Evolutionary conservation across 1,140 invertebrate species (phyloP).

Genomic region (Calosoma granatense): DNA sequence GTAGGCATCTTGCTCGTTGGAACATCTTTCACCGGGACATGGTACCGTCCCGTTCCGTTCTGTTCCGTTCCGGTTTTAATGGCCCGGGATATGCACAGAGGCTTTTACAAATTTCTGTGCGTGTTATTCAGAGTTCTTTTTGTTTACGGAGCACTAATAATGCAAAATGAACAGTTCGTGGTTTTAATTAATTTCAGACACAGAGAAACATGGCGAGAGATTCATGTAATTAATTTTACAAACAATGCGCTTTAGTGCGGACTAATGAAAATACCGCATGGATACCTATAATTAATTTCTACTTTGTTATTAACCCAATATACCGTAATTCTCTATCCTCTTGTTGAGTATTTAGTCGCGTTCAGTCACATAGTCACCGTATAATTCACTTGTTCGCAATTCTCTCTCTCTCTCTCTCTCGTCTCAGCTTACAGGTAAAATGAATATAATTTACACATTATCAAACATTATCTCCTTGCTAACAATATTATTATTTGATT

Average conservation of each 20-base stretch:
- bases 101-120: background rate
- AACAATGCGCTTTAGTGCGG: background rate
- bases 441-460: too few relatives aligned
- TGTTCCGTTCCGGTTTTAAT: too few relatives aligned
- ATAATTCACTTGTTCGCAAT: too few relatives aligned
- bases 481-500: too few relatives aligned
- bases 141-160: background rate
- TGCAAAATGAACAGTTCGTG: constrained; percentile 1
- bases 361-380: background rate
- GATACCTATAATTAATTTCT: constrained; percentile 9
- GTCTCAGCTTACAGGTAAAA: too few relatives aligned
- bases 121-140: background rate
- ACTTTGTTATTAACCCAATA: constrained; percentile 3
- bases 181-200: constrained; percentile 4
- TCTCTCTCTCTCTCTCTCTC: too few relatives aligned
- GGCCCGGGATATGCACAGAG: too few relatives aligned
- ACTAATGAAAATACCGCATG: constrained; percentile 7
- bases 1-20: too few relatives aligned
- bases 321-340: background rate
- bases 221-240: constrained; percentile 2
- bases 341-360: background rate
- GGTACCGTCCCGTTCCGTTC: too few relatives aligned
- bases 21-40: too few relatives aligned
- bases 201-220: background rate
- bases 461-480: too few relatives aligned